Evolutionary conservation across 2,113 vertebrate species (phyloP).

Genomic region (Mesitornis unicolor): DNA sequence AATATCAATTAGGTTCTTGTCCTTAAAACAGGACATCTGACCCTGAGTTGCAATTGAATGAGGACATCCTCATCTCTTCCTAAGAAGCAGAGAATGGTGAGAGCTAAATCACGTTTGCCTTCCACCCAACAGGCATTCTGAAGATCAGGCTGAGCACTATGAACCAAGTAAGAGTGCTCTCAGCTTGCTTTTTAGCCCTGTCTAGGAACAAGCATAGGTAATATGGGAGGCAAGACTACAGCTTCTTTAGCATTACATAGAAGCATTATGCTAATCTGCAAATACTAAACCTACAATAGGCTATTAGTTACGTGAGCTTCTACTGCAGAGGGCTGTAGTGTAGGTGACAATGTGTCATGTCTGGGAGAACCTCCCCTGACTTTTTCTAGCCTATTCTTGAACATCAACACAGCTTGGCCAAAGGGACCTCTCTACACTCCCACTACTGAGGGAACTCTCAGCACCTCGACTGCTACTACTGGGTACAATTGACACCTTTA

Average conservation of each 20-base stretch:
- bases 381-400: background rate
- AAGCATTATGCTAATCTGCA: background rate
- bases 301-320: background rate
- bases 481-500: background rate
- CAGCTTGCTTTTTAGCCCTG: background rate
- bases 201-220: background rate
- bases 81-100: background rate
- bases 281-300: background rate
- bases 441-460: background rate
- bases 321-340: background rate
- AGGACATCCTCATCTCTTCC: background rate
- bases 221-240: background rate
- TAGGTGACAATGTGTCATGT: background rate
- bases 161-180: background rate
- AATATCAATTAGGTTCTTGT: background rate
- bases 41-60: background rate
- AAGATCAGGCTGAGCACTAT: background rate
- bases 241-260: background rate
- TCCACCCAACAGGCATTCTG: background rate
- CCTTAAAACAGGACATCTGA: background rate
- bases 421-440: background rate
- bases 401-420: background rate
- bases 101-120: background rate
- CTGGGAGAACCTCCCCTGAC: background rate
- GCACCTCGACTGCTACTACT: background rate